Percentiles rank a stretch among this genome's conserved stretches.
These are phyloP conservation scores for Podargus strigoides DNA, from an alignment of 2,797 vertebrate species.

Conservation along the genomic window DNA sequence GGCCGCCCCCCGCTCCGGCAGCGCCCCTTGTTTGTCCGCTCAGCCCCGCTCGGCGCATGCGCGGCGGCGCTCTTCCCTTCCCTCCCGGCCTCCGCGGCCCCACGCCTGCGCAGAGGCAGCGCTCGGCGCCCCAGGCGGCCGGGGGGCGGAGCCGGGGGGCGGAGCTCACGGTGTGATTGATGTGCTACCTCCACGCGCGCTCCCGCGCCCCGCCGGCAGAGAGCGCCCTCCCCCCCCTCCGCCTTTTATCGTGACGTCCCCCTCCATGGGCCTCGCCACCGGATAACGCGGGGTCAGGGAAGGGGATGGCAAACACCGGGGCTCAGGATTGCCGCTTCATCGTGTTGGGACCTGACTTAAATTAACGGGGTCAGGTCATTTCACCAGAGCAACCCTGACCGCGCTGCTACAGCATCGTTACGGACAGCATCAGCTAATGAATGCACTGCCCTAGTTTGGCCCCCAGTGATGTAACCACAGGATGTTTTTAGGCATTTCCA, in stretches of 20 bases:
- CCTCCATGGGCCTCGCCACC: fast-evolving
- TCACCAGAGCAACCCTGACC: fast-evolving
- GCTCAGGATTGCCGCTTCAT: fast-evolving
- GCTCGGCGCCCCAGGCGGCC: too few species aligned
- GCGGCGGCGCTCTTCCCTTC: too few species aligned
- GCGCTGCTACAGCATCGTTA: fast-evolving
- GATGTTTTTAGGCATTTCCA: neutral
- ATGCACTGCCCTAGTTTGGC: too few species aligned
- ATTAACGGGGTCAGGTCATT: neutral
- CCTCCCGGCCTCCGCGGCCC: too few species aligned
- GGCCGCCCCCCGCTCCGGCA: neutral
- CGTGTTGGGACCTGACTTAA: fast-evolving
- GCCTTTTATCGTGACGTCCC: neutral
- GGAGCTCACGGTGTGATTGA: neutral
- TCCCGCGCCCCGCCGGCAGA: neutral
- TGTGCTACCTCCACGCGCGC: too few species aligned
- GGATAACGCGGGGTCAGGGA: fast-evolving
- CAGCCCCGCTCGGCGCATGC: neutral
- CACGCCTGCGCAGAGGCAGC: neutral
- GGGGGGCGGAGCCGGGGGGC: neutral
- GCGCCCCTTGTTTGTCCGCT: neutral
- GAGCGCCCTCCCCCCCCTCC: neutral
- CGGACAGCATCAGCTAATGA: too few species aligned
- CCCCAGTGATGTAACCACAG: too few species aligned
- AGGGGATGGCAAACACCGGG: fast-evolving